Evolutionary conservation across 2,113 vertebrate genomes (phyloP), one percentile per base, ranked within the genome.

Genomic region (Pelodiscus sinensis): DNA sequence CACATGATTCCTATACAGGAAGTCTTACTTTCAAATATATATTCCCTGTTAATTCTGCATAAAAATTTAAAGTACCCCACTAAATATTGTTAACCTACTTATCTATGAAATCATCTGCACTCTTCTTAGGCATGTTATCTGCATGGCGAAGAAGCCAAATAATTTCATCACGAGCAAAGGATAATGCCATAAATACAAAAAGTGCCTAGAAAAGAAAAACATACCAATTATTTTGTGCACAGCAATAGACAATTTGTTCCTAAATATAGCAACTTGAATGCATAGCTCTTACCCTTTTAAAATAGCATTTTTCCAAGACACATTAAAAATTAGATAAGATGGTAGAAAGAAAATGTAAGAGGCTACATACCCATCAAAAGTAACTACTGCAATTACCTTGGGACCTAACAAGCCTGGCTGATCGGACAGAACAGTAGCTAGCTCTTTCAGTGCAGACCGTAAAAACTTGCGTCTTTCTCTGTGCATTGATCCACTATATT

Each of bases 61-160:
- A 71, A 31, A 85, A 6, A 38, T 50, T 57, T 79, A 35, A 79
- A 79, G 27, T 25, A 44, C 14, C n/a, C 50, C 15, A 62, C 35
- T 15, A 79, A 52, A 50, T 88, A 65, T 62, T 84, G 58, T 14
- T 77, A 90, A 98, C 98, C 94, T 98, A 99, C 99, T 99, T 99
- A 98, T 99, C 99, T 95, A 99, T 99, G 95, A 99, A 99, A 92
- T 99, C 99, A 89, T 99, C 99, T 88, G 99, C 99, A 31, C 99
- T 99, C 98, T 99, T 99, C 98, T 99, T 99, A 95, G 99, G 99
- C 98, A 99, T 99, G 93, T 99, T 99, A 97, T 99, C 99, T 13
- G 99, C 99, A 51, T 99, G 99, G 93, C 99, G 98, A 87, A 99
- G 99, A 14, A 99, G 98, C 99, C 99, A 99, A 95, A 99, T 99